phyloP scores from a whole-genome alignment of 2,888 invertebrate species.

The Cordilura impudica region DNA sequence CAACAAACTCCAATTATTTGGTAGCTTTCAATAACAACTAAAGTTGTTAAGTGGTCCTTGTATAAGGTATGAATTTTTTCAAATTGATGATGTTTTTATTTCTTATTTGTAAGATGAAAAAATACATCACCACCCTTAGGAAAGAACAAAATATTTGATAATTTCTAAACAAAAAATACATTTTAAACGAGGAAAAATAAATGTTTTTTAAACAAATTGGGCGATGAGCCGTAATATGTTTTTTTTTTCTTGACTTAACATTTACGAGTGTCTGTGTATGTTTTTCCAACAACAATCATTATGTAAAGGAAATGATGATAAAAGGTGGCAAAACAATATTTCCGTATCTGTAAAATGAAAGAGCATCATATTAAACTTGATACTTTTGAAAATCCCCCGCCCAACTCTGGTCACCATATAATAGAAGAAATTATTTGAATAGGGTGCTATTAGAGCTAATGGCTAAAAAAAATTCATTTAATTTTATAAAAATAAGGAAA shows the following conservation, averaged over 20 bases:
- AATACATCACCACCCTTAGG: neutral
- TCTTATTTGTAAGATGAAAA: constrained; percentile 35
- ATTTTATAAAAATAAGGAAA: constrained; percentile 2
- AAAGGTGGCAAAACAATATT: constrained; percentile 30
- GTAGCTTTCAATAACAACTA: constrained; percentile 32
- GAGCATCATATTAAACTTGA: constrained; percentile 38
- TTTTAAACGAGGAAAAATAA: constrained; percentile 39
- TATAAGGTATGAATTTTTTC: constrained; percentile 75
- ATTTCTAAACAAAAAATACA: constrained; percentile 1
- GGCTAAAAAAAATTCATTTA: constrained; percentile 34
- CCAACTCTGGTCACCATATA: no score
- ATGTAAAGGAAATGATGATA: neutral
- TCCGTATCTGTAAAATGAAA: constrained; percentile 1
- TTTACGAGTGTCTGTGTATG: neutral
- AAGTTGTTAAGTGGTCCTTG: constrained; percentile 75
- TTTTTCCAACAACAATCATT: neutral
- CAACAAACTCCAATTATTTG: neutral
- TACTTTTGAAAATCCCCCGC: constrained; percentile 56
- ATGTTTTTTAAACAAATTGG: constrained; percentile 74
- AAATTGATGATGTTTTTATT: constrained; percentile 70
- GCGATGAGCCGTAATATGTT: constrained; percentile 72
- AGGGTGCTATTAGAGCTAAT: constrained; percentile 71
- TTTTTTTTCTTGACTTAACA: constrained; percentile 38
- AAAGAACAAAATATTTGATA: neutral
- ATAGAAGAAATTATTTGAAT: constrained; percentile 64